Evolutionary conservation across 2,888 invertebrate species (phyloP).

Genomic region (Oscheius sp.): DNA sequence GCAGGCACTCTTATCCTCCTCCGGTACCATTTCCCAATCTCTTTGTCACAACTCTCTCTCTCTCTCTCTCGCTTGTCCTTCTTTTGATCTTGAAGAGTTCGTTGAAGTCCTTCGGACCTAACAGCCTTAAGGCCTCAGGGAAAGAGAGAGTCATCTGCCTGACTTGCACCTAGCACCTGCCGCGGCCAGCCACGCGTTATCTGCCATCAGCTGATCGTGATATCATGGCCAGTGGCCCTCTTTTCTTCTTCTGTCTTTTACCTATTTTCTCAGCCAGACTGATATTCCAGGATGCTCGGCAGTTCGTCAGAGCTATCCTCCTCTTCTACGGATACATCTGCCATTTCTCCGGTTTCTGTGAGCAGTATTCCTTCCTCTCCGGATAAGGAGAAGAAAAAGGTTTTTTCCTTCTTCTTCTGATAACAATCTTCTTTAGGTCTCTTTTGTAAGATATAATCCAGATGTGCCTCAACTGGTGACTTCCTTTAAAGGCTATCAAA

Average conservation of each 20-base stretch:
- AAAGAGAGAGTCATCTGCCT: conserved; percentile 12
- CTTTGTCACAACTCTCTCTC: no score
- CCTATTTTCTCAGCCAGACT: neutral
- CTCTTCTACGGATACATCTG: conserved; percentile 52
- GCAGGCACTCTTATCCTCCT: no score
- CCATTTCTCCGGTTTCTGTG: conserved; percentile 52
- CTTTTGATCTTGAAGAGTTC: no score
- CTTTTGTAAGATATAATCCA: conserved; percentile 64
- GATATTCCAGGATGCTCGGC: conserved; percentile 38
- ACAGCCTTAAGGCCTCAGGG: neutral
- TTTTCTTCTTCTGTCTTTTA: neutral
- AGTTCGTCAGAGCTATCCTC: conserved; percentile 53
- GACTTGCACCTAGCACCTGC: conserved; percentile 26
- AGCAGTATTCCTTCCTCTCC: conserved; percentile 55
- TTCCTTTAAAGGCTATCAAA: conserved; percentile 69
- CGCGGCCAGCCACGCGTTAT: conserved; percentile 27
- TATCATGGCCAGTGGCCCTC: conserved; percentile 9
- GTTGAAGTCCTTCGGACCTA: no score
- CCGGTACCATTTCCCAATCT: no score
- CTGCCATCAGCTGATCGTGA: conserved; percentile 31
- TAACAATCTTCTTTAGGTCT: conserved; percentile 37
- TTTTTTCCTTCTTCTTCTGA: neutral
- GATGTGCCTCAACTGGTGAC: conserved; percentile 66
- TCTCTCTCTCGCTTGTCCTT: no score
- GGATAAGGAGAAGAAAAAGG: conserved; percentile 57